Evolutionary conservation across 2,113 vertebrate species (phyloP), one percentile per base, ranked within the genome.

Genomic region (Gnathonemus echidnorhynchus): DNA sequence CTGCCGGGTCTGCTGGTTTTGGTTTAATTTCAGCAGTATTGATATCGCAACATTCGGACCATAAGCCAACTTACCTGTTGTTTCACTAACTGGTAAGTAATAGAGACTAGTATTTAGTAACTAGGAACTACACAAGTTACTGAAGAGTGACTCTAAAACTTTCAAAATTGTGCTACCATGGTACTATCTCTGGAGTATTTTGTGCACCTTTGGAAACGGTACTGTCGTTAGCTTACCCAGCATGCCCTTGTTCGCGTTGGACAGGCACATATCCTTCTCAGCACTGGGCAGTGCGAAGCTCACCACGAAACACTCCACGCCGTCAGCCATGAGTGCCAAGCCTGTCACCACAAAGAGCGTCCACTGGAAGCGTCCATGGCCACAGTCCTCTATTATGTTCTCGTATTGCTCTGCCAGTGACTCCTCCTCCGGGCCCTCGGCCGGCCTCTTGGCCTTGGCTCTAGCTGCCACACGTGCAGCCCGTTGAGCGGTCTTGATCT

Each of bases 361-460:
- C 98, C 98, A 99, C 94, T 99, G 98, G 96, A 99, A 99, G 89
- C 95, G 97, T 1, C 98, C 98, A 0, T 99, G 98, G 39, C 98
- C 97, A n/a, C 98, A 99, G 93, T 99, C 98, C 83, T 98, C 97
- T 86, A 99, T 98, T 94, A 99, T 99, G 92, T 97, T 97, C 93
- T 99, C 98, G 0, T 99, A 99, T 92, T 99, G 98, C 92, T 99
- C 97, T 0, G 98, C 97, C 24, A 99, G 88, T 46, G 98, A 97
- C 89, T 99, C 97, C 62, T 98, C 96, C 0, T 99, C 96, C 93
- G 96, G 94, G 0, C 83, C 77, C n/a, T 95, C 94, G 89, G 96
- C 96, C 0, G 95, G 94, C 70, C 96, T 93, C 27, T 97, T 94
- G 39, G 97, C 95, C 93, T 97, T 97, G 53, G 93, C 94, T 85